Conservation (phyloP, 2,888 invertebrate species). For the Phorcus lineatus region DNA sequence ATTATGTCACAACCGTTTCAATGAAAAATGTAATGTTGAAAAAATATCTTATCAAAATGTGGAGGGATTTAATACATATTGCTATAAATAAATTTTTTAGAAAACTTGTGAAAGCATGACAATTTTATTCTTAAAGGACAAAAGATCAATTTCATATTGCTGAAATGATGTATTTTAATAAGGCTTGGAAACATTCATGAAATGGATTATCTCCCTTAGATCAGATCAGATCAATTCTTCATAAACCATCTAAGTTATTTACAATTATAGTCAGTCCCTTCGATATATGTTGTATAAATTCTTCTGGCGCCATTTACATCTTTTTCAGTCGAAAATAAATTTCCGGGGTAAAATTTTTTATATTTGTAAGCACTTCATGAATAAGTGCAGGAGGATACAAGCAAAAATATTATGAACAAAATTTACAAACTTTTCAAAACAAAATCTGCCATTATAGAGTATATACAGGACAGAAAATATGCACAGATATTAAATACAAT, state of each 20-base stretch:
- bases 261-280: not conserved
- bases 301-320: not conserved
- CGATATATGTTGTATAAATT: not conserved
- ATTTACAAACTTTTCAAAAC: not conserved
- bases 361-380: not conserved
- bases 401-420: not conserved
- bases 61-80: no score
- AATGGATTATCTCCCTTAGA: not conserved
- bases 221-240: slow-evolving; percentile 1
- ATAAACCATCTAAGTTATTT: not conserved
- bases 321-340: not conserved
- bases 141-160: no score
- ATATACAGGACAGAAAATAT: no score
- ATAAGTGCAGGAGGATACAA: not conserved
- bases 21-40: no score
- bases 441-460: no score
- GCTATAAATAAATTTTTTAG: no score
- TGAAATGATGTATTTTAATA: not conserved
- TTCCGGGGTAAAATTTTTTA: not conserved
- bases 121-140: no score
- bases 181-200: not conserved
- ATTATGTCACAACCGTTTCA: no score
- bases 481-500: no score
- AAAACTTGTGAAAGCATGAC: no score
- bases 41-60: no score